Conservation (phyloP, 2,113 vertebrate genomes). For the Corvus cornix region DNA sequence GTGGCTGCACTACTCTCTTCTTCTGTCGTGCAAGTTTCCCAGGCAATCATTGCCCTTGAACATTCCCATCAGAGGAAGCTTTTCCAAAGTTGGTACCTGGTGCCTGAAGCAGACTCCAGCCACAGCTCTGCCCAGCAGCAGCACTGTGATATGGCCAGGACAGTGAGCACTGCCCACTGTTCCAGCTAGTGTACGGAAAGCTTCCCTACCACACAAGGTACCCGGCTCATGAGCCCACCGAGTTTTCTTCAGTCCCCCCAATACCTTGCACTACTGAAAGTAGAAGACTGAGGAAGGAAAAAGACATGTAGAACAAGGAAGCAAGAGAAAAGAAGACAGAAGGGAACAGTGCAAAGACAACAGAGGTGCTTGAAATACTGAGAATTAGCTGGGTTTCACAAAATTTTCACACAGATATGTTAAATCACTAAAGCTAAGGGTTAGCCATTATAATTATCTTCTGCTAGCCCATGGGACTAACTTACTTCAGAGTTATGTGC, state of each 20-base stretch:
- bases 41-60: neutral
- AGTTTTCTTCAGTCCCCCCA: neutral
- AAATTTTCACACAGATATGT: slow-evolving; percentile 46
- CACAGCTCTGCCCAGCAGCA: neutral
- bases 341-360: neutral
- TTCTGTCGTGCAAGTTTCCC: neutral
- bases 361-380: neutral
- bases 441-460: slow-evolving; percentile 55
- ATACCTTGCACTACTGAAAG: neutral
- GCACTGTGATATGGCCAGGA: neutral
- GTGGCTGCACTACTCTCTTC: neutral
- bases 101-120: neutral
- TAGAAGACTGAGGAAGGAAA: neutral
- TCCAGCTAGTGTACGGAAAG: neutral
- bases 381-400: slow-evolving; percentile 2
- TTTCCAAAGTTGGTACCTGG: neutral
- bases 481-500: slow-evolving; percentile 56
- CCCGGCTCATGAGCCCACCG: neutral
- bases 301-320: neutral
- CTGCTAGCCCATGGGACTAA: slow-evolving; percentile 56
- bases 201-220: neutral
- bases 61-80: neutral
- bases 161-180: neutral
- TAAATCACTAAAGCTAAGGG: slow-evolving; percentile 54
- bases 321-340: neutral